Evolutionary conservation across 1,140 invertebrate genomes (phyloP), one percentile per base, ranked within the genome.

Genomic region (Drosophila neocordata): DNA sequence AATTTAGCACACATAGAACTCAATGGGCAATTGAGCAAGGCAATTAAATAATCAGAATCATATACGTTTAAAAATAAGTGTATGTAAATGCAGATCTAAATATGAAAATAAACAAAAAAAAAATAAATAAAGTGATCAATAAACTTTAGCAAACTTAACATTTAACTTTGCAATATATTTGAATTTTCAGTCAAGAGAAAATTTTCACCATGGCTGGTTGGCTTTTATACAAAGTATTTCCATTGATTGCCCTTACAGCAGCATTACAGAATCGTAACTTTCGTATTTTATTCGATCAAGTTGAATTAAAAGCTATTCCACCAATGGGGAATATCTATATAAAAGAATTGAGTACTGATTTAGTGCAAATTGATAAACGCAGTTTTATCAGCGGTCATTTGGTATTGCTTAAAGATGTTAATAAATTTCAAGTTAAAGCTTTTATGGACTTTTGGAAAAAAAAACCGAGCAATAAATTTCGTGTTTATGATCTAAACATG

Each of bases 1-100:
- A 51, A 9, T 8, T 12, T 87, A 9, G 81, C 73, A 2, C 41
- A 68, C 20, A 56, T 77, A 20, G 27, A 64, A 34, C 24, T 85
- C 6, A 56, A 66, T n/a, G 81, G 81, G 12, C 41, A 65, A 5
- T 62, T 80, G 15, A 27, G 22, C 18, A 12, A 13, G 11, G 9
- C 70, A 9, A 56, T 18, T 31, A 56, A 34, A 56, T 34, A 56
- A 34, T 34, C 13, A 56, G 27, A 31, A 3, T 1, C 27, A 4
- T 24, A 24, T 24, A 24, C 4, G 1, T 31, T 31, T 6, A 31
- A 4, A 31, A 31, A 31, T 31, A 31, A 31, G 1, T 31, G 27
- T 31, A 31, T 31, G 6, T 20, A 3, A 48, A 48, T 44, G 18
- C 13, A 2, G 4, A 31, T 44, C 5, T 18, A 6, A 44, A 44